Percentiles rank a stretch among this genome's conserved stretches.
Conservation (phyloP, 2,797 vertebrate genomes). For the Thalassophryne amazonica region DNA sequence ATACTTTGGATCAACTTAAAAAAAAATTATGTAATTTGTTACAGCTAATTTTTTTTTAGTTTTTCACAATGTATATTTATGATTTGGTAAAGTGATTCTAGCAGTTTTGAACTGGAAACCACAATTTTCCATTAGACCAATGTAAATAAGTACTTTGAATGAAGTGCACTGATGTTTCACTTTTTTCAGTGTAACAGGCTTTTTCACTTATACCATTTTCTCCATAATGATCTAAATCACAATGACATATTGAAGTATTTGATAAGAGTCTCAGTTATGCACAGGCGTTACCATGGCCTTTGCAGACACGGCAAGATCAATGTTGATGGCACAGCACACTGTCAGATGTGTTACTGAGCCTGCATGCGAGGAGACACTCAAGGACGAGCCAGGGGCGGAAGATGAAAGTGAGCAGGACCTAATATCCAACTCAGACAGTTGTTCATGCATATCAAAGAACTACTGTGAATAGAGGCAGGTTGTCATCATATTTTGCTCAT, state of each 20-base stretch:
- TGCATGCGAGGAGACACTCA: constrained; percentile 71
- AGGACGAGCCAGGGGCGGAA: constrained; percentile 76
- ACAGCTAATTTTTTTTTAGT: too few species aligned
- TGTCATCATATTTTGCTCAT: constrained; percentile 66
- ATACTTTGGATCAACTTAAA: too few species aligned
- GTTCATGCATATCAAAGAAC: constrained; percentile 88
- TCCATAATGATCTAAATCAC: constrained; percentile 44
- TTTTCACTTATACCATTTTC: constrained; percentile 10
- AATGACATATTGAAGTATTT: constrained; percentile 52
- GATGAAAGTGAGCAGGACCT: constrained; percentile 82
- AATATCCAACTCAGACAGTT: constrained; percentile 82
- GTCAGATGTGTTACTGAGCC: constrained; percentile 71
- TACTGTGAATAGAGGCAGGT: constrained; percentile 76
- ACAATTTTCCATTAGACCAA: too few species aligned
- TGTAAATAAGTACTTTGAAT: too few species aligned
- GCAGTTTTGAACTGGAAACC: too few species aligned
- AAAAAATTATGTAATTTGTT: too few species aligned
- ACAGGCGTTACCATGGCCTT: constrained; percentile 67
- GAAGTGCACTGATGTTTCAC: too few species aligned
- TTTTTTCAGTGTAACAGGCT: too few species aligned
- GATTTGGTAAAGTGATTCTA: too few species aligned
- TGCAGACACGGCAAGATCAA: constrained; percentile 75
- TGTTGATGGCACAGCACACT: constrained; percentile 47
- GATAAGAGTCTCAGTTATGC: constrained; percentile 73
- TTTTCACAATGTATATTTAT: too few species aligned